These are phyloP conservation scores for Caenorhabditis inopinata DNA, from an alignment of 1,140 invertebrate species.

Conservation along the genomic window DNA sequence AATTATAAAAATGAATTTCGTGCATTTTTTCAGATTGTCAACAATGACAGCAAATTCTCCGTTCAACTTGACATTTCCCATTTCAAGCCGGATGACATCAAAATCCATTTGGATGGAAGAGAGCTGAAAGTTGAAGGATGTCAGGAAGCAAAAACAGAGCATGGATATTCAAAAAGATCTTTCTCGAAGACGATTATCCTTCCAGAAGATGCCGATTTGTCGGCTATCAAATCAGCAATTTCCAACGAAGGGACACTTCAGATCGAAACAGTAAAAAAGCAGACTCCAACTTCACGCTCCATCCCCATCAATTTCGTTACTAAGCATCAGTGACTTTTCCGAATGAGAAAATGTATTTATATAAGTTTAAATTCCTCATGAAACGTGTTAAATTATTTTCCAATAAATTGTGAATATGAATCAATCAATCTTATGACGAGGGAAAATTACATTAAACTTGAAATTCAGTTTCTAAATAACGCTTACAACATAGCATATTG, in stretches of 20 bases:
- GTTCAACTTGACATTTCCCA: not conserved
- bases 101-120: conserved; percentile 2
- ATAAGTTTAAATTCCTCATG: not conserved
- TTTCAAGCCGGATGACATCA: conserved; percentile 5
- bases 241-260: not conserved
- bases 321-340: not conserved
- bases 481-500: too few relatives aligned
- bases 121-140: conserved; percentile 1
- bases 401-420: not conserved
- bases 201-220: not conserved
- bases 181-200: not conserved
- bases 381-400: not conserved
- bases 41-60: not conserved
- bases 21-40: not conserved
- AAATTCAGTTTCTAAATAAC: too few relatives aligned
- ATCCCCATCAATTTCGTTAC: not conserved
- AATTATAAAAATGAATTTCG: too few relatives aligned
- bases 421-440: too few relatives aligned
- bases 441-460: too few relatives aligned
- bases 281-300: not conserved
- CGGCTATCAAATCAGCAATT: not conserved
- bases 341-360: not conserved
- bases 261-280: not conserved
- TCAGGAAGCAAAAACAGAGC: not conserved
- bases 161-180: conserved; percentile 8